phyloP scores from a whole-genome alignment of 2,888 invertebrate species.

The Eugnorisma glareosa region DNA sequence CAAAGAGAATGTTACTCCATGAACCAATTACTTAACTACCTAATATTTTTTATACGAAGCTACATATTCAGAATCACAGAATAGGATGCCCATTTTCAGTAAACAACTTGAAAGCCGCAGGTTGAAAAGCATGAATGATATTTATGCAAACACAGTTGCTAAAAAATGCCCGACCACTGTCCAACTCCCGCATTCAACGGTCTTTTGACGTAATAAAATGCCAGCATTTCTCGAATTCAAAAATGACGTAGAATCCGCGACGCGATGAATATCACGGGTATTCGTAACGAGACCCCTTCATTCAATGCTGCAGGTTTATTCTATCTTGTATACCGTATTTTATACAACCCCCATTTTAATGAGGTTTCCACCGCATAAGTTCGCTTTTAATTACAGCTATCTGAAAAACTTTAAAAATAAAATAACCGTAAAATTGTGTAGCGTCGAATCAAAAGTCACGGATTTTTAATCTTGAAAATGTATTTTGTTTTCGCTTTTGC shows the following conservation, averaged over 20 bases:
- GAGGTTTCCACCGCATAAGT: slow-evolving; percentile 65
- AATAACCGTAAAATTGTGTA: slow-evolving; percentile 66
- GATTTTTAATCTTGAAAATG: slow-evolving; percentile 40
- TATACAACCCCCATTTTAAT: slow-evolving; percentile 67
- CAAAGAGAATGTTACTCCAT: slow-evolving; percentile 1
- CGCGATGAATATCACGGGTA: slow-evolving; percentile 38
- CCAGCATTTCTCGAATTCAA: slow-evolving; percentile 50
- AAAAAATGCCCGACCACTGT: slow-evolving; percentile 52
- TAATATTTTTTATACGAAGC: not conserved
- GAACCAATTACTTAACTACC: slow-evolving; percentile 38
- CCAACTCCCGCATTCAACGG: slow-evolving; percentile 52
- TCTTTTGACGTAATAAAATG: slow-evolving; percentile 57
- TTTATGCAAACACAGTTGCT: slow-evolving; percentile 54
- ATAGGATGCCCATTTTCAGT: slow-evolving; percentile 18
- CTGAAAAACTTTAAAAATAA: slow-evolving; percentile 67
- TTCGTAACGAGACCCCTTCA: slow-evolving; percentile 62
- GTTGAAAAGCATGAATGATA: slow-evolving; percentile 53
- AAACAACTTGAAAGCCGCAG: slow-evolving; percentile 32
- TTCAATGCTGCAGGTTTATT: slow-evolving; percentile 61
- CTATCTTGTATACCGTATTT: slow-evolving; percentile 51
- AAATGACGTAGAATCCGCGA: slow-evolving; percentile 52
- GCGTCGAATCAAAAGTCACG: slow-evolving; percentile 55
- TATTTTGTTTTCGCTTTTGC: slow-evolving; percentile 19
- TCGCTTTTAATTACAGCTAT: slow-evolving; percentile 70
- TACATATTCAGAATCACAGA: slow-evolving; percentile 2